Evolutionary conservation across 2,797 vertebrate genomes (phyloP), one percentile per base, ranked within the genome.

Genomic region (Trichosurus vulpecula): DNA sequence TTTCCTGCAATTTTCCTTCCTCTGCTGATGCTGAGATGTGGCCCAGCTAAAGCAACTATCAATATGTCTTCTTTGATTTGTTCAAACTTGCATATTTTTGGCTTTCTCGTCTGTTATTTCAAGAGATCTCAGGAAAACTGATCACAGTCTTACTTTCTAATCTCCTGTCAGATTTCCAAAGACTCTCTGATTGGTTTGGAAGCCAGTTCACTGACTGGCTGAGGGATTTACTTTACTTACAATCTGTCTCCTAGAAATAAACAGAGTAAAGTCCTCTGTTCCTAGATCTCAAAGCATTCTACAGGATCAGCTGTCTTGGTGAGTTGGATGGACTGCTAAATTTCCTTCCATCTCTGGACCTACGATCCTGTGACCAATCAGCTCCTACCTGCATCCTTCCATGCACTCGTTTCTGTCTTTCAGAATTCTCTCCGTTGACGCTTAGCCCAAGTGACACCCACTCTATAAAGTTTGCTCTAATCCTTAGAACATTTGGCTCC

Each of bases 81-180:
- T 1, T 93, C 52, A 93, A 66, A 94, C 81, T 27, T 91, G 0
- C 52, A 91, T 93, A 92, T 29, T 3, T 94, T 22, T n/a, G 27
- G 90, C 52, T 95, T 93, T 54, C 5, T 95, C 54, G 92, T 31
- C 52, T 51, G 74, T 90, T 93, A 30, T 90, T 96, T 56, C 61
- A 95, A 94, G 35, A 94, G 54, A 90, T 52, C 54, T 74, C 54
- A 94, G 87, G n/a, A 74, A 22, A 54, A 92, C 54, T 94, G n/a
- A 66, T 47, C 87, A n/a, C 87, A n/a, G n/a, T n/a, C 41, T 95
- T 90, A 31, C 95, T 74, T 95, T 74, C 52, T 55, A 53, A 31
- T 29, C 6, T 31, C 57, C 30, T 47, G 54, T 9, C 54, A 66
- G 89, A 52, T 94, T 95, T 95, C 74, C 90, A 92, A 94, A 92